Percentiles rank a stretch among this genome's conserved stretches.
Conservation (phyloP, 2,797 vertebrate genomes). For the Monodelphis domestica region DNA sequence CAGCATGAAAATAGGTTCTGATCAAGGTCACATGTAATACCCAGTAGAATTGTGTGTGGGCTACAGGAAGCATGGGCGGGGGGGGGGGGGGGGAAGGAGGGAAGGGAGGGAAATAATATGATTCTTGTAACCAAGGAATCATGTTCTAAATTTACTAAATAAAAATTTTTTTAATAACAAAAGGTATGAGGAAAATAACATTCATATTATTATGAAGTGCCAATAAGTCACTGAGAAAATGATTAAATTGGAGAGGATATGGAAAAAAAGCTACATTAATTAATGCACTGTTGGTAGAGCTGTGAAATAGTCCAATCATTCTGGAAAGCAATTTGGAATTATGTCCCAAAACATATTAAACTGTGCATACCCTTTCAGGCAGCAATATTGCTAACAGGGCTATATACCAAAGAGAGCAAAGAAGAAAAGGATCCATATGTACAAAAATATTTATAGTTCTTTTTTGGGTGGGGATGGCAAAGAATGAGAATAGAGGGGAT, state of each 20-base stretch:
- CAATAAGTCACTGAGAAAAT: background rate
- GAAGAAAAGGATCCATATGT: background rate
- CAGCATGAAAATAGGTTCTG: too few species aligned
- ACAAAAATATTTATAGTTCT: background rate
- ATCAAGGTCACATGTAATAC: too few species aligned
- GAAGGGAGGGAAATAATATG: too few species aligned
- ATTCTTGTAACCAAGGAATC: too few species aligned
- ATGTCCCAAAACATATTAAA: background rate
- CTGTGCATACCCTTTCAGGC: background rate
- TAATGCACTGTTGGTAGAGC: background rate
- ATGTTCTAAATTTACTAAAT: too few species aligned
- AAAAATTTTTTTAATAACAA: too few species aligned
- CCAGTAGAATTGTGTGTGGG: too few species aligned
- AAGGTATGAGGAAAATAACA: background rate
- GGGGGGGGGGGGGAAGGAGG: too few species aligned
- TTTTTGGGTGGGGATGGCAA: background rate
- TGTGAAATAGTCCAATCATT: background rate
- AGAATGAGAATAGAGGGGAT: background rate
- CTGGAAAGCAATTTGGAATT: background rate
- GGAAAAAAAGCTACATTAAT: background rate
- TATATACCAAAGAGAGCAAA: background rate
- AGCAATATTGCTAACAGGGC: background rate
- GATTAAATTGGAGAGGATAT: background rate
- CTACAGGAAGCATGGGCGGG: too few species aligned
- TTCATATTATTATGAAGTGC: background rate